A percentile compares a stretch with the other conserved stretches of the same genome.
These are phyloP conservation scores for Argyresthia goedartella DNA, from an alignment of 2,888 invertebrate genomes.

Conservation along the genomic window DNA sequence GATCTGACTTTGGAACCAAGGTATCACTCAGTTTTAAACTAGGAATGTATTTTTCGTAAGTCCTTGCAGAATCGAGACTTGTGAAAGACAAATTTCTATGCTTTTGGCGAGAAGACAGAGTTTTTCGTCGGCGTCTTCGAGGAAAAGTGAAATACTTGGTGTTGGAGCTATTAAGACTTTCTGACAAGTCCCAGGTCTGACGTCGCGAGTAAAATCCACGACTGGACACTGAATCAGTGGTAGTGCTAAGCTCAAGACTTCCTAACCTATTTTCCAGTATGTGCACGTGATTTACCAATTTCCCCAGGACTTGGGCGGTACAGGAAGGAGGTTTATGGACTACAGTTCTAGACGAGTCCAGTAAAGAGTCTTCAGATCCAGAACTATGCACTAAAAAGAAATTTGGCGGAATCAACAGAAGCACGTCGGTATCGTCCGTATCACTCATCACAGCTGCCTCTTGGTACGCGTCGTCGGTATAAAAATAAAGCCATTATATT, in stretches of 20 bases:
- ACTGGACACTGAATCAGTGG: constrained; percentile 34
- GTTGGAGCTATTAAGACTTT: constrained; percentile 39
- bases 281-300: constrained; percentile 74
- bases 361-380: constrained; percentile 64
- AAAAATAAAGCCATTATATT: background rate
- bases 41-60: constrained; percentile 22
- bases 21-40: constrained; percentile 24
- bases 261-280: constrained; percentile 71
- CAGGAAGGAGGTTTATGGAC: constrained; percentile 55
- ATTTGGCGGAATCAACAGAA: constrained; percentile 84
- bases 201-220: constrained; percentile 23
- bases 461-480: background rate
- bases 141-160: constrained; percentile 54
- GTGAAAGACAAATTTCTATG: constrained; percentile 37
- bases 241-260: constrained; percentile 42
- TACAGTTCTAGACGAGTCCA: constrained; percentile 56
- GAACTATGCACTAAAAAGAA: constrained; percentile 75
- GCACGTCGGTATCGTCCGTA: constrained; percentile 85
- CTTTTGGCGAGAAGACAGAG: constrained; percentile 16
- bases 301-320: constrained; percentile 57
- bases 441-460: constrained; percentile 52
- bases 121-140: constrained; percentile 43
- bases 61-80: constrained; percentile 35
- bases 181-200: constrained; percentile 32
- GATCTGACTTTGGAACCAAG: constrained; percentile 2